Evolutionary conservation across 2,888 invertebrate genomes (phyloP).

Genomic region (Ernsta delagoae): DNA sequence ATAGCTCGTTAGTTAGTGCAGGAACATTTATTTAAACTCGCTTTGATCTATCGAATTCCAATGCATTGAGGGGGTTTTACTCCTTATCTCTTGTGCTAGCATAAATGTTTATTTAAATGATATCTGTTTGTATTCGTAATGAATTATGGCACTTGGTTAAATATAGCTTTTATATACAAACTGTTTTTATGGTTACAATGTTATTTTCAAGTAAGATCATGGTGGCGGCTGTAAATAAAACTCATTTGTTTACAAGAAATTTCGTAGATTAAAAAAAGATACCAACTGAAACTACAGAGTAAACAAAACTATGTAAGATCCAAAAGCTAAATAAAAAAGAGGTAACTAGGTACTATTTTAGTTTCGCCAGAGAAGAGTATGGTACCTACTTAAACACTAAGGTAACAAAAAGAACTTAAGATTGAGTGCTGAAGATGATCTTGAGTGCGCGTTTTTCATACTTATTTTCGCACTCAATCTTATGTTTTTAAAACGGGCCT

Average conservation of each 20-base stretch:
- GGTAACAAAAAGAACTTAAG: too few species aligned
- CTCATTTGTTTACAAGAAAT: background rate
- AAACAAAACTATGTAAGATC: too few species aligned
- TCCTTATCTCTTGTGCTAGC: conserved; percentile 30
- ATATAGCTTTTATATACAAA: conserved; percentile 1
- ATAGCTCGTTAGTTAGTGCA: conserved; percentile 66
- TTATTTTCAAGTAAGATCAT: background rate
- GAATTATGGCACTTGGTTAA: conserved; percentile 9
- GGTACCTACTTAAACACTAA: too few species aligned
- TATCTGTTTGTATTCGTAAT: conserved; percentile 25
- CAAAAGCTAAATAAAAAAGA: too few species aligned
- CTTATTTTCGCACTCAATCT: too few species aligned
- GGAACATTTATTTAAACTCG: conserved; percentile 58
- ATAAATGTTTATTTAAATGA: conserved; percentile 30
- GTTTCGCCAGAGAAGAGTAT: too few species aligned
- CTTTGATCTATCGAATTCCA: conserved; percentile 57
- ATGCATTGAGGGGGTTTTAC: conserved; percentile 29
- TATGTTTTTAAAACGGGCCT: too few species aligned
- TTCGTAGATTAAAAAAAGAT: background rate
- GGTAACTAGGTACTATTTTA: too few species aligned
- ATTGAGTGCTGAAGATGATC: too few species aligned
- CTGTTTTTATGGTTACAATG: background rate
- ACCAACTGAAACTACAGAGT: too few species aligned
- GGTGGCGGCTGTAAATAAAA: background rate
- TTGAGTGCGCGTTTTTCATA: too few species aligned